Base-by-base conservation (phyloP, 2,888 invertebrate genomes). In the Aphrophora alni region DNA sequence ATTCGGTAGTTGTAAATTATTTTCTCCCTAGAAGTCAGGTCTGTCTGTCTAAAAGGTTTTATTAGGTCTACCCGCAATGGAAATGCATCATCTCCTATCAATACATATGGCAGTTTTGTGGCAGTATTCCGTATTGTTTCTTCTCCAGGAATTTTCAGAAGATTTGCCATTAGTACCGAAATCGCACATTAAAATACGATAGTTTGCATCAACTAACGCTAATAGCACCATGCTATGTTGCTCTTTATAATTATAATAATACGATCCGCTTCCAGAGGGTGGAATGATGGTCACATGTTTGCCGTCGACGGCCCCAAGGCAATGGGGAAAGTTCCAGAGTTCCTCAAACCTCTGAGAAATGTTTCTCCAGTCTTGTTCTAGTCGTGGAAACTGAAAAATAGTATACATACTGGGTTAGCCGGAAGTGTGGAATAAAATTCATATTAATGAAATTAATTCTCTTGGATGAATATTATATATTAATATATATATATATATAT, bases 71-170 rank as follows among this genome's bases (percentile, higher is more conserved):
- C 26, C 0, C 74, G 75, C 10, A 74, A 25, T n/a, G 17, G 17
- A 24, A 79, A 79, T 14, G 75, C 79, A 71, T 75, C 79, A 68
- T 79, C 79, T 75, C 75, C 79, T 10, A 79, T 69, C 0, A 79
- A 33, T 0, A 79, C 79, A 24, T 75, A 79, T n/a, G 75, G 79
- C 17, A n/a, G n/a, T n/a, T n/a, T n/a, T 14, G 10, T 44, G 17
- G 44, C 1, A 44, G 44, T 44, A 12, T 44, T 44, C 17, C 2
- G 12, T 14, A 44, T 2, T 2, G 2, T 17, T 44, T 17, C 14
- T 14, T 10, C 14, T 8, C 12, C 12, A 7, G 44, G 44, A 2
- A 44, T 14, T 2, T 44, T 44, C 10, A 44, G 14, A 2, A 8
- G 44, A 17, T 14, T 14, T 10, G 14, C 44, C 44, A 44, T 44